Evolutionary conservation across 2,797 vertebrate genomes (phyloP).

Genomic region (Margarornis squamiger): DNA sequence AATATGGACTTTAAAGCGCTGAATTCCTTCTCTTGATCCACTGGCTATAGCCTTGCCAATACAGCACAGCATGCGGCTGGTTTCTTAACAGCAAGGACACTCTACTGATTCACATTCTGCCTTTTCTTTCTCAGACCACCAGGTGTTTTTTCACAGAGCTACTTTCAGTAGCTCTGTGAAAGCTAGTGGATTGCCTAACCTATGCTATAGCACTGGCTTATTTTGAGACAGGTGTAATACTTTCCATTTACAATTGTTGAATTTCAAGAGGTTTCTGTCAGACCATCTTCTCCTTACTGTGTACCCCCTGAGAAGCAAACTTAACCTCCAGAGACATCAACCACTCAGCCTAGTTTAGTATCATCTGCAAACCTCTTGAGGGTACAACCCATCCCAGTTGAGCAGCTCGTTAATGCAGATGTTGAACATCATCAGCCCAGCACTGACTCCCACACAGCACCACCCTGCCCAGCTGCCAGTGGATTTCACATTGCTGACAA

Average conservation of each 20-base stretch:
- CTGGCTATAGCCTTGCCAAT: background rate
- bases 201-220: background rate
- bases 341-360: background rate
- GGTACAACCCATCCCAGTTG: accelerated
- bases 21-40: background rate
- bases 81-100: background rate
- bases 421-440: background rate
- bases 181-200: background rate
- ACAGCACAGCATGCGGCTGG: accelerated
- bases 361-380: background rate
- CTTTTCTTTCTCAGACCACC: background rate
- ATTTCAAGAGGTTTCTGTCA: background rate
- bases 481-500: background rate
- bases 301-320: background rate
- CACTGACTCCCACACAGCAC: accelerated
- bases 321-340: background rate
- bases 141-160: background rate
- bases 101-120: background rate
- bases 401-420: background rate
- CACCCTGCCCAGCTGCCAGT: background rate
- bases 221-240: background rate
- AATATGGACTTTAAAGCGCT: background rate
- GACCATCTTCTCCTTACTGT: background rate
- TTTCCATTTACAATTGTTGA: background rate
- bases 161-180: too few relatives aligned